Evolutionary conservation across 2,888 invertebrate species (phyloP), one percentile per base, ranked within the genome.

Genomic region (Luperina nickerlii): DNA sequence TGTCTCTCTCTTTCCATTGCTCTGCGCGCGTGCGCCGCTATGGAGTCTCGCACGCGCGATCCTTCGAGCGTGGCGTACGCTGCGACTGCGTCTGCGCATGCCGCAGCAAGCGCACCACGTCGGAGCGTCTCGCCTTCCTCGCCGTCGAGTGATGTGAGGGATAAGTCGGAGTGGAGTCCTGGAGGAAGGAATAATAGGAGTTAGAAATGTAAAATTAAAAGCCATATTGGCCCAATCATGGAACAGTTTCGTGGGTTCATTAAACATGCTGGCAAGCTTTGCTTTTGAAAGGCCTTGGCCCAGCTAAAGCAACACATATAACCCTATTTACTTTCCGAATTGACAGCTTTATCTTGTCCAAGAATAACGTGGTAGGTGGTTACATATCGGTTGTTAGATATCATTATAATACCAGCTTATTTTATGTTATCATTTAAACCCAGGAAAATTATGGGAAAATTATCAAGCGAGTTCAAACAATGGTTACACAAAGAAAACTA

Each of bases 1-100:
- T 99, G 98, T 45, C 98, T 97, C 91, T 98, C 98, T 76, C 98
- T 97, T 87, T 98, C 98, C 83, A 98, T 97, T 13, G 98, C 97
- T 75, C 98, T 98, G 45, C 98, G 97, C 79, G 98, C 97, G 27
- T 98, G 98, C 87, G 98, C 98, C 72, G 98, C 98, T 75, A 98
- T 96, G 89, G 98, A 98, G 92, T 98, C 98, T 73, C 98, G 97
- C 62, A 98, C 97, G 84, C 98, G 97, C 57, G 98, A 98, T 1
- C 98, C 97, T 91, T 98, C 98, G 15, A 98, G 97, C 71, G 98
- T 98, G 45, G 98, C 97, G 87, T 98, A 98, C 74, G 98, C 97
- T 24, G 98, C 97, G 67, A 98, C 98, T 0, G 98, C 97, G 92
- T 98, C 98, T 88, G 98, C 98, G 77, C 98, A 98, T 79, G 98